Base-by-base conservation (phyloP, 2,888 invertebrate species). In the Xestobium rufovillosum region DNA sequence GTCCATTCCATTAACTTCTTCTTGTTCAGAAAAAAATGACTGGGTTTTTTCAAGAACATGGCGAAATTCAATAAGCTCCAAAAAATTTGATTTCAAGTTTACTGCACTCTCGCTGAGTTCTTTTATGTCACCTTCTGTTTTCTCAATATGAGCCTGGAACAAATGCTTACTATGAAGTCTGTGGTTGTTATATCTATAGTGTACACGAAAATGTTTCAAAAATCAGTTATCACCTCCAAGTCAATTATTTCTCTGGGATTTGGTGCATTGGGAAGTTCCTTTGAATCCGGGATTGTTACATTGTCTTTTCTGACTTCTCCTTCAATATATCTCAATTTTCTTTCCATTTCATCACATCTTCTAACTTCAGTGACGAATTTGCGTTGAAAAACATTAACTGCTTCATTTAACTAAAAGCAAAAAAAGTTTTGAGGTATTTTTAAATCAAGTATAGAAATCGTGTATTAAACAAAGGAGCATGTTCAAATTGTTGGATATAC, bases 51-150 rank as follows among this genome's bases (percentile, higher is more conserved):
- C 84, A 36, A 97, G 72, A 25, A 97, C 94, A 57, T 90, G 87
- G 48, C 76, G 82, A 52, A 97, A 66, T 66, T 97, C 96, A 1
- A 85, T 88, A 56, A 97, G 71, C 63, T 96, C 95, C 48, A 90
- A 69, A 61, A 75, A 94, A 66, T 95, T 96, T 50, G 85, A 83
- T 67, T 91, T 89, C 54, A 96, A 65, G 57, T 88, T 91, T 41
- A 92, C 85, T 4, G 90, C 89, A 63, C 94, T 96, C 57, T 86
- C 84, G 41, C 91, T 90, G 44, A 97, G 74, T 67, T 96, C 95
- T 35, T 88, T 74, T 48, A 97, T 82, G 66, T 97, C 96, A 50
- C 87, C 86, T 65, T 97, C 96, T 13, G 92, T 85, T 68, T 94
- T 92, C 66, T 97, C 96, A 61, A 96, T 76, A 51, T 91, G 89